Conservation (phyloP, 2,888 invertebrate genomes). For the Stegana nigrithorax region DNA sequence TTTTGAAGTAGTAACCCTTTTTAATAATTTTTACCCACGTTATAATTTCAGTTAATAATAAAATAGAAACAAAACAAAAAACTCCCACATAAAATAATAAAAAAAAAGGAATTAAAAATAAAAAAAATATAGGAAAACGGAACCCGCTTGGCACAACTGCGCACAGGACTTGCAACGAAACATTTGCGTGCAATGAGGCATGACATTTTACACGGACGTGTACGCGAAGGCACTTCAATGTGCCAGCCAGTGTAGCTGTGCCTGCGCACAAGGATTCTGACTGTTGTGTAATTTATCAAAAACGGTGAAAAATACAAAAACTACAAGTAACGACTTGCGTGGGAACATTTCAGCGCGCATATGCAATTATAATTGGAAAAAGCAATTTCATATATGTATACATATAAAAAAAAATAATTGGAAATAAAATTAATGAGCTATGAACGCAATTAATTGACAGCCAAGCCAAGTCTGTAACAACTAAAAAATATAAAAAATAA, state of each 20-base stretch:
- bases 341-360: conserved; percentile 22
- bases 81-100: conserved; percentile 1
- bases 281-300: conserved; percentile 53
- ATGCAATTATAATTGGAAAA: conserved; percentile 8
- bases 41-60: neutral
- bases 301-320: conserved; percentile 17
- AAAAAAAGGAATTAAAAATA: too few relatives aligned
- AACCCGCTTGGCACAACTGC: conserved; percentile 1
- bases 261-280: neutral
- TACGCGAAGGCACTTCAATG: neutral
- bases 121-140: too few relatives aligned
- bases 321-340: conserved; percentile 14
- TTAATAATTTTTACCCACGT: neutral
- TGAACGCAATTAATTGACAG: conserved; percentile 27
- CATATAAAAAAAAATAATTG: conserved; percentile 54
- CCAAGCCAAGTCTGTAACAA: too few relatives aligned
- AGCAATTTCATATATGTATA: neutral
- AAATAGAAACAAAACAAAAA: neutral
- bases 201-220: neutral
- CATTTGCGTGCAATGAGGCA: conserved; percentile 12
- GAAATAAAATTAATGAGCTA: conserved; percentile 56
- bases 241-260: too few relatives aligned
- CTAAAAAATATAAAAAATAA: conserved; percentile 29
- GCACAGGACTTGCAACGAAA: neutral
- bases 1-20: neutral